Evolutionary conservation across 1,140 invertebrate genomes (phyloP).

Genomic region (Formica selysi): DNA sequence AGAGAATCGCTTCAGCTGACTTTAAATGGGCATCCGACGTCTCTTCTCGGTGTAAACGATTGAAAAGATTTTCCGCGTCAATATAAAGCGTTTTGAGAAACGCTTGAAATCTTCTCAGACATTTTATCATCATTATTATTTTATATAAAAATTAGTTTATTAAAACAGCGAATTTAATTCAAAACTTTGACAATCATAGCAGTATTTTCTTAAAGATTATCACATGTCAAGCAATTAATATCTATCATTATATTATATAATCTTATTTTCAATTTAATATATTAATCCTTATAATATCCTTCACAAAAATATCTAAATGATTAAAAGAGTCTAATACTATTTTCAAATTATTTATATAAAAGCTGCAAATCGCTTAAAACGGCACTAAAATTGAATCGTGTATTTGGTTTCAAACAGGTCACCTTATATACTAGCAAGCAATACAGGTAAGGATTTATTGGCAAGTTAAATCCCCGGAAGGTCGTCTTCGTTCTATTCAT

Average conservation of each 20-base stretch:
- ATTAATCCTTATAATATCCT: neutral
- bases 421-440: slow-evolving; percentile 36
- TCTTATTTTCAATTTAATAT: neutral
- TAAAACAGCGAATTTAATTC: neutral
- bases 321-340: neutral
- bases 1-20: slow-evolving; percentile 51
- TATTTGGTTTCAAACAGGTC: slow-evolving; percentile 13
- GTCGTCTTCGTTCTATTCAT: slow-evolving; percentile 72
- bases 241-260: neutral
- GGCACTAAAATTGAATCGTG: slow-evolving; percentile 14
- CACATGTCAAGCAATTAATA: neutral
- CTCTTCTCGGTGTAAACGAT: slow-evolving; percentile 22
- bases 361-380: neutral
- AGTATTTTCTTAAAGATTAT: neutral
- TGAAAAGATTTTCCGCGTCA: slow-evolving; percentile 36
- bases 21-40: slow-evolving; percentile 48
- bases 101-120: slow-evolving; percentile 6
- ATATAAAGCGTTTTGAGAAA: slow-evolving; percentile 27
- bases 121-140: slow-evolving; percentile 8
- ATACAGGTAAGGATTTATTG: slow-evolving; percentile 57
- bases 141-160: neutral
- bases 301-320: neutral
- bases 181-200: neutral
- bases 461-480: slow-evolving; percentile 74
- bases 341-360: slow-evolving; percentile 30